Base-by-base conservation (phyloP, 1,140 invertebrate species). In the Drosophila leontia region DNA sequence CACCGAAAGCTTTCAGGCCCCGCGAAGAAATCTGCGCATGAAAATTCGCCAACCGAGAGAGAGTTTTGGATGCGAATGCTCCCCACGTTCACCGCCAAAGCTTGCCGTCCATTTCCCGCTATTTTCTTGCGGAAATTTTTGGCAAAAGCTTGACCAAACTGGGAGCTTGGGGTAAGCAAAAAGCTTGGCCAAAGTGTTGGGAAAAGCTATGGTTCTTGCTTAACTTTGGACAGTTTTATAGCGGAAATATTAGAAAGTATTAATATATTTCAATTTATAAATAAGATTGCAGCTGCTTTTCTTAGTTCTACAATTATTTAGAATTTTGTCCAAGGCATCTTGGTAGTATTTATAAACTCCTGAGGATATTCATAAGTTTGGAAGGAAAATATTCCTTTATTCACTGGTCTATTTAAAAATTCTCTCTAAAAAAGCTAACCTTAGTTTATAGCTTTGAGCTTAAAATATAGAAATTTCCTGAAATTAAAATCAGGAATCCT, bases 21-120 rank as follows among this genome's bases (percentile, higher is more conserved):
- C 74, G 19, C 41, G 47, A 68, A 76, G 62, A 78, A 78, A 78
- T 78, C 75, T 78, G 75, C 75, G 75, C 75, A 78, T 78, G 75
- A 78, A 78, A 77, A 78, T 62, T 55, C 5, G 56, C 29, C 41
- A 53, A 39, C 51, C 35, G 61, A 55, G 72, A 75, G 71, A 75
- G 70, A 15, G 26, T 37, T 37, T 55, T 3, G 58, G 63, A 7
- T 23, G 47, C 23, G 29, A 35, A 17, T 59, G 51, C 17, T 53
- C 11, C 26, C 44, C 19, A 23, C 23, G 17, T 41, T 41, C 5
- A 23, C 26, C 5, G 59, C 8, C 19, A 58, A 57, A 72, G 70
- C 70, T 76, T 32, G 6, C 11, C n/a, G 50, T 5, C 19, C 17
- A 61, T 78, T 78, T 78, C 75, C 75, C 75, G 48, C 15, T 78